These are phyloP conservation scores for Sipha flava DNA, from an alignment of 1,140 invertebrate genomes.

Conservation along the genomic window DNA sequence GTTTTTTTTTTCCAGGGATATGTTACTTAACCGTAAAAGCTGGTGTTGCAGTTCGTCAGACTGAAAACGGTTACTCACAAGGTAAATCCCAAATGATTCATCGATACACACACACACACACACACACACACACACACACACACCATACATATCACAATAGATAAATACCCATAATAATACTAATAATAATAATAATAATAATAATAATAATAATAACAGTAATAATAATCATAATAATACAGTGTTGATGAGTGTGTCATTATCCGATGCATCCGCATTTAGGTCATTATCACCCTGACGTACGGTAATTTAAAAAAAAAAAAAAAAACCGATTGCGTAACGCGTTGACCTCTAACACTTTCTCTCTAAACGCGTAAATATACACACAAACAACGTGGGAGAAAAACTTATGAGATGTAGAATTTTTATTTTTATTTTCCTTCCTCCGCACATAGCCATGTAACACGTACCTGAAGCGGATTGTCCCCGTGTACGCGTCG, in stretches of 20 bases:
- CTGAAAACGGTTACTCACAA: not conserved
- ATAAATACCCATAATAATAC: not conserved
- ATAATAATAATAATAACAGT: not conserved
- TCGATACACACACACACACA: too few relatives aligned
- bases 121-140: too few relatives aligned
- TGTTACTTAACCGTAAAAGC: constrained; percentile 7
- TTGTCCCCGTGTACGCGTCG: not conserved
- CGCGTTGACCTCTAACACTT: not conserved
- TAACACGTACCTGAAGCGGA: too few relatives aligned
- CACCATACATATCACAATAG: too few relatives aligned
- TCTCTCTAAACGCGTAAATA: too few relatives aligned
- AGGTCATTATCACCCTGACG: not conserved
- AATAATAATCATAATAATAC: not conserved
- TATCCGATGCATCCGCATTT: not conserved
- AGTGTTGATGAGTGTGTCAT: too few relatives aligned
- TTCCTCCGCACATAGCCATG: not conserved
- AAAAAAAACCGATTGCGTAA: not conserved
- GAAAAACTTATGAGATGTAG: not conserved
- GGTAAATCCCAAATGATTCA: constrained; percentile 12
- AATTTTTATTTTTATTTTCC: not conserved
- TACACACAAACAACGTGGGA: not conserved
- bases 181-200: not conserved
- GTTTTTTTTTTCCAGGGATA: constrained; percentile 1
- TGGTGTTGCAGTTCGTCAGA: not conserved
- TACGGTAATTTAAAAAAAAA: not conserved